phyloP scores from a whole-genome alignment of 2,797 vertebrate genomes.

The Eleutherodactylus coqui region DNA sequence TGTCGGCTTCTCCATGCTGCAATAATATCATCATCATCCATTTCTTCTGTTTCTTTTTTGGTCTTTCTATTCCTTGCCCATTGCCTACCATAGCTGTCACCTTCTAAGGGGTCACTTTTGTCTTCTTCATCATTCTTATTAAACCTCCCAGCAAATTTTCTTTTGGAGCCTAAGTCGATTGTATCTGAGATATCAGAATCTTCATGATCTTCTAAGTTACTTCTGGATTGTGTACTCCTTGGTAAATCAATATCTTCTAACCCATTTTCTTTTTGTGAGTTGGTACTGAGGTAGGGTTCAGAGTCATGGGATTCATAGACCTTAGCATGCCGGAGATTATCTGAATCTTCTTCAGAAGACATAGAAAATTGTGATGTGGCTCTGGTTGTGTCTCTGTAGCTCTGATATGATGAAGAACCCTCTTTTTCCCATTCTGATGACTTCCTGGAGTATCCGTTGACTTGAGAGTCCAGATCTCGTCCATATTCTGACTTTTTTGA shows the following conservation, averaged over 20 bases:
- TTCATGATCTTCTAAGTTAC: slow-evolving; percentile 70
- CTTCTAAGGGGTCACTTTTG: slow-evolving; percentile 75
- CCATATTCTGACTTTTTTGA: slow-evolving; percentile 74
- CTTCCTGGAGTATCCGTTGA: slow-evolving; percentile 80
- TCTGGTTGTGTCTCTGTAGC: slow-evolving; percentile 71
- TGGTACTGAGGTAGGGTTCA: slow-evolving; percentile 71
- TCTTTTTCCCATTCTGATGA: slow-evolving; percentile 71
- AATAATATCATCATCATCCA: slow-evolving; percentile 86
- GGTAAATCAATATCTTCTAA: slow-evolving; percentile 64
- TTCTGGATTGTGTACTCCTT: slow-evolving; percentile 64
- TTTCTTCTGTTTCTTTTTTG: slow-evolving; percentile 81
- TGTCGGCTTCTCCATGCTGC: slow-evolving; percentile 87
- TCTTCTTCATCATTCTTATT: slow-evolving; percentile 71
- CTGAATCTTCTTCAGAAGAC: slow-evolving; percentile 69
- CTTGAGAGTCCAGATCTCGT: slow-evolving; percentile 76
- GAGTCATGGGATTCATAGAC: slow-evolving; percentile 74
- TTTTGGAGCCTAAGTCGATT: slow-evolving; percentile 77
- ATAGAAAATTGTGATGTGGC: slow-evolving; percentile 76
- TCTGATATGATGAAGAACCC: slow-evolving; percentile 68
- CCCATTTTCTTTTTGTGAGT: slow-evolving; percentile 67
- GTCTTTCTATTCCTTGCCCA: slow-evolving; percentile 77
- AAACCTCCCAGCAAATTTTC: slow-evolving; percentile 72
- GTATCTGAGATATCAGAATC: slow-evolving; percentile 72
- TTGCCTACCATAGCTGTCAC: slow-evolving; percentile 73
- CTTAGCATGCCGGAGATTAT: slow-evolving; percentile 71